Conservation (phyloP, 1,140 invertebrate species). For the Bombus picipes region DNA sequence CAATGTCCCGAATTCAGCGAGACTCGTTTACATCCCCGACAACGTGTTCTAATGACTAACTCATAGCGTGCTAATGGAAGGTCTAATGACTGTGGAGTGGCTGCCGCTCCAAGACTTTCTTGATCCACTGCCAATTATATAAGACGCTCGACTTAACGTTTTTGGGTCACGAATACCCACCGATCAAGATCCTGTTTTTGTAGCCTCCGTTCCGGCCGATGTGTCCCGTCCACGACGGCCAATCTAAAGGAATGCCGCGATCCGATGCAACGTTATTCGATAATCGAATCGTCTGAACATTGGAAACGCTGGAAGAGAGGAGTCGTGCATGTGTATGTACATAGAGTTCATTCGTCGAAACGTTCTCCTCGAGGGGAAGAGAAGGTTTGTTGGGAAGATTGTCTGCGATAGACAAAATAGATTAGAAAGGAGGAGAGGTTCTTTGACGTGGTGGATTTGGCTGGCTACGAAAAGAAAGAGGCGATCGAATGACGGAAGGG, state of each 20-base stretch:
- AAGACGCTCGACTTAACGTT: constrained; percentile 39
- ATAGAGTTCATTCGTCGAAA: constrained; percentile 13
- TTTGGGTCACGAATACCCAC: constrained; percentile 34
- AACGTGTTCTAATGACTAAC: constrained; percentile 30
- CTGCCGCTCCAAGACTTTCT: constrained; percentile 14
- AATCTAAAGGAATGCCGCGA: background rate
- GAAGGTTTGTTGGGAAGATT: background rate
- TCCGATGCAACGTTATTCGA: background rate
- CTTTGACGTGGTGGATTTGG: constrained; percentile 41
- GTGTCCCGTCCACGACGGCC: background rate
- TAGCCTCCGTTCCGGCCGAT: background rate
- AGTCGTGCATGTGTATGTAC: background rate
- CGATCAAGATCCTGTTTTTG: constrained; percentile 6
- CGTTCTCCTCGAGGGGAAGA: background rate
- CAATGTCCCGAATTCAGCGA: constrained; percentile 15
- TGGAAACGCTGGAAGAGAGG: too few relatives aligned
- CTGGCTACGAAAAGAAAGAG: constrained; percentile 15
- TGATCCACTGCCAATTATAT: constrained; percentile 54
- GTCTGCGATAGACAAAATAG: constrained; percentile 67
- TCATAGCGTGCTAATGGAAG: constrained; percentile 44
- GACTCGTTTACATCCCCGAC: constrained; percentile 31
- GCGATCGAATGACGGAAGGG: constrained; percentile 1
- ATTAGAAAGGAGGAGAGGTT: constrained; percentile 52
- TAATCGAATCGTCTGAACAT: constrained; percentile 13
- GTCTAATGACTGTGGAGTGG: constrained; percentile 47